Evolutionary conservation across 2,888 invertebrate genomes (phyloP).

Genomic region (Polylopha cassiicola): DNA sequence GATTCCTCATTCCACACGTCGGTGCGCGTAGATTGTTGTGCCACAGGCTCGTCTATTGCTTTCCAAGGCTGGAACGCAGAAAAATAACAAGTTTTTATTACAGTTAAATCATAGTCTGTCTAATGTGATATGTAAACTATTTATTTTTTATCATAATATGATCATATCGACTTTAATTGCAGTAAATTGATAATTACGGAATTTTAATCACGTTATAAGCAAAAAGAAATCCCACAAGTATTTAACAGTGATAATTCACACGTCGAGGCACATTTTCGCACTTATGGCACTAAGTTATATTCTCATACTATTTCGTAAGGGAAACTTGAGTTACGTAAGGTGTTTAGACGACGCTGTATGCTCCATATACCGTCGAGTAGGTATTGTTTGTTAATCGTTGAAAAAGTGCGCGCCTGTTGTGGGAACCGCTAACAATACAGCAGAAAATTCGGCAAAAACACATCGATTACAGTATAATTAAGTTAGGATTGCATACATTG

Average conservation of each 20-base stretch:
- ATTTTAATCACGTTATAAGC: slow-evolving; percentile 5
- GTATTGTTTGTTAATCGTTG: slow-evolving; percentile 38
- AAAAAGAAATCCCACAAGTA: slow-evolving; percentile 13
- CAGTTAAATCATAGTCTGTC: neutral
- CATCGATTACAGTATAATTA: slow-evolving; percentile 25
- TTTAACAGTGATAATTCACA: slow-evolving; percentile 14
- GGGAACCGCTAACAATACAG: slow-evolving; percentile 29
- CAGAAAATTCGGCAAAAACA: slow-evolving; percentile 28
- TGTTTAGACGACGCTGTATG: slow-evolving; percentile 39
- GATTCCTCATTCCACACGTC: slow-evolving; percentile 52
- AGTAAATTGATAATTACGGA: slow-evolving; percentile 1
- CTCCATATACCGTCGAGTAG: slow-evolving; percentile 44
- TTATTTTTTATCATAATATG: too few relatives aligned
- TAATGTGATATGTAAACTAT: too few relatives aligned
- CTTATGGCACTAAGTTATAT: slow-evolving; percentile 4
- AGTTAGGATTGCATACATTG: slow-evolving; percentile 5
- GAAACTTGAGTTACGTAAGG: slow-evolving; percentile 43
- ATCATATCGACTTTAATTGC: too few relatives aligned
- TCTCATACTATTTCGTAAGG: slow-evolving; percentile 30
- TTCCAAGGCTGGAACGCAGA: slow-evolving; percentile 73
- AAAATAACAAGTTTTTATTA: slow-evolving; percentile 7
- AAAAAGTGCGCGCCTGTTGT: slow-evolving; percentile 37
- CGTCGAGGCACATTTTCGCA: slow-evolving; percentile 10
- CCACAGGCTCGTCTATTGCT: slow-evolving; percentile 50
- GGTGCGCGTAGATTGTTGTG: slow-evolving; percentile 36